phyloP scores from a whole-genome alignment of 2,888 invertebrate genomes.

The Poecilus cupreus region DNA sequence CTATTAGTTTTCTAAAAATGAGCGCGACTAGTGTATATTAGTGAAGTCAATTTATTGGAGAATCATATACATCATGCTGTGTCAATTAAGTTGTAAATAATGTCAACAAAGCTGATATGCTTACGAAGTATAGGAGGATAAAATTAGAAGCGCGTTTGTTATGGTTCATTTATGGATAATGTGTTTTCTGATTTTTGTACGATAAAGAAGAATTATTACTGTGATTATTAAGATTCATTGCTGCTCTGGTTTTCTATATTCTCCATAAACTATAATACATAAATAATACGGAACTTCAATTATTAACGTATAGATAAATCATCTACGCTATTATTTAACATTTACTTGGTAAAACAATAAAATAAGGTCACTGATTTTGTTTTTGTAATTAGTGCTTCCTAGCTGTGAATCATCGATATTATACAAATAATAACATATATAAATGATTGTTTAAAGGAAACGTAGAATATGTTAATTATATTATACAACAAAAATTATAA shows the following conservation, averaged over 20 bases:
- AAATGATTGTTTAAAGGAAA: background rate
- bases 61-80: too few species aligned
- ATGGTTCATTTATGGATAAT: background rate
- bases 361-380: too few species aligned
- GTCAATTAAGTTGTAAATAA: too few species aligned
- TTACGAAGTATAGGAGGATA: background rate
- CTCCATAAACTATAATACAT: background rate
- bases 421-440: background rate
- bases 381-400: too few species aligned
- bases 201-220: background rate
- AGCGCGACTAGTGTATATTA: too few species aligned
- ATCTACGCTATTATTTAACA: too few species aligned
- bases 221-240: slow-evolving; percentile 10
- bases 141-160: background rate
- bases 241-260: background rate
- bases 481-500: slow-evolving; percentile 1
- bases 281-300: too few species aligned
- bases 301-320: too few species aligned
- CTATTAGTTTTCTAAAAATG: too few species aligned
- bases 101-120: too few species aligned
- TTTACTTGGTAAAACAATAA: too few species aligned
- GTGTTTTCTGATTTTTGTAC: slow-evolving; percentile 5
- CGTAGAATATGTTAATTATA: background rate
- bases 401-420: background rate
- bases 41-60: too few species aligned